Evolutionary conservation across 1,140 invertebrate species (phyloP).

Genomic region (Cotesia glomerata): DNA sequence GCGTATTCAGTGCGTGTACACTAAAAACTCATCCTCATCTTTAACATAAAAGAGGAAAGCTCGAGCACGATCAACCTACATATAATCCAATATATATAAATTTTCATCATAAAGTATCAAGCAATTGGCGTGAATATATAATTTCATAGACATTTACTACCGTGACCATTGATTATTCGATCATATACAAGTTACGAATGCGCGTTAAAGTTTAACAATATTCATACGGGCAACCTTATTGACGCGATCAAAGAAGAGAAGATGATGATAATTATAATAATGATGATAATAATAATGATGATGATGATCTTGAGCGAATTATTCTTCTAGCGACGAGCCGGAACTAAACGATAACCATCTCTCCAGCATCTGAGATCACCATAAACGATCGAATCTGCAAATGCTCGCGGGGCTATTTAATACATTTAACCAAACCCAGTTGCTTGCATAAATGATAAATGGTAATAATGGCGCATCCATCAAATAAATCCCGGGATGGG

Average conservation of each 20-base stretch:
- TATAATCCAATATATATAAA: no score
- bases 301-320: neutral
- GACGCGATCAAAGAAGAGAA: neutral
- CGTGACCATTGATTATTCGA: neutral
- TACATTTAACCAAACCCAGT: neutral
- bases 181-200: neutral
- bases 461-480: slow-evolving; percentile 43
- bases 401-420: neutral
- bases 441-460: neutral
- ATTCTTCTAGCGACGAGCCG: no score
- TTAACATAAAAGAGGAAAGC: no score
- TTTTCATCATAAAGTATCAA: neutral
- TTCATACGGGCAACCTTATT: neutral
- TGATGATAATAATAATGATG: neutral
- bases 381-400: neutral
- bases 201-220: neutral
- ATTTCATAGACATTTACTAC: neutral
- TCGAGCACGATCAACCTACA: no score
- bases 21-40: no score
- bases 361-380: no score
- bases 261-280: neutral
- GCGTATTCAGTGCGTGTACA: no score
- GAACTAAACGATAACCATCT: no score
- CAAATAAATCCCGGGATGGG: slow-evolving; percentile 48
- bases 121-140: slow-evolving; percentile 2